Percentiles rank a stretch among this genome's conserved stretches.
phyloP scores from a whole-genome alignment of 2,797 vertebrate genomes.

The Myotis daubentonii region DNA sequence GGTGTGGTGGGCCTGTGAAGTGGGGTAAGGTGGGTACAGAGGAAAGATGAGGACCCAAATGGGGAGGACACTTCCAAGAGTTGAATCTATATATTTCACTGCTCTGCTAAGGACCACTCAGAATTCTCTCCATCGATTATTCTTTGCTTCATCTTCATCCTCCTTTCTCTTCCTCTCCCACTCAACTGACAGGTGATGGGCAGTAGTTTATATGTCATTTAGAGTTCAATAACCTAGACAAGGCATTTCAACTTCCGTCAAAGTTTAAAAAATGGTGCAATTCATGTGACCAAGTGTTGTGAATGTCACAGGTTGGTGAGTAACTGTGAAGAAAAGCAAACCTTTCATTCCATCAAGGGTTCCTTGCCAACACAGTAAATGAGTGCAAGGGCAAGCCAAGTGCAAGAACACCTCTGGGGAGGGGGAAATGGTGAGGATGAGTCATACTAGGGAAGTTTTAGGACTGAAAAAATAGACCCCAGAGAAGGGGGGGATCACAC shows the following conservation, averaged over 20 bases:
- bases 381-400: slow-evolving; percentile 70
- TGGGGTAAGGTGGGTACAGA: background rate
- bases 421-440: background rate
- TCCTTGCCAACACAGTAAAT: slow-evolving; percentile 54
- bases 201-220: slow-evolving; percentile 10
- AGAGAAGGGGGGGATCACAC: background rate
- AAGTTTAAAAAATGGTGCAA: slow-evolving; percentile 53
- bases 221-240: slow-evolving; percentile 46
- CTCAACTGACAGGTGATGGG: background rate
- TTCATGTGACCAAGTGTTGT: slow-evolving; percentile 45
- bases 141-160: slow-evolving; percentile 8
- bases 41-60: background rate
- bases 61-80: background rate
- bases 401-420: slow-evolving; percentile 32
- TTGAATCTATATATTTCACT: background rate
- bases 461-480: slow-evolving; percentile 38
- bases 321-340: slow-evolving; percentile 61
- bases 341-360: slow-evolving; percentile 17
- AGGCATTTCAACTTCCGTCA: slow-evolving; percentile 15
- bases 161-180: background rate
- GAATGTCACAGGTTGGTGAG: slow-evolving; percentile 54
- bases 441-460: slow-evolving; percentile 63
- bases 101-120: background rate
- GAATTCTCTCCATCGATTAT: background rate
- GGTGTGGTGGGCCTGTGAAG: background rate